Conservation (phyloP, 2,888 invertebrate genomes). For the Euzetes globulus region DNA sequence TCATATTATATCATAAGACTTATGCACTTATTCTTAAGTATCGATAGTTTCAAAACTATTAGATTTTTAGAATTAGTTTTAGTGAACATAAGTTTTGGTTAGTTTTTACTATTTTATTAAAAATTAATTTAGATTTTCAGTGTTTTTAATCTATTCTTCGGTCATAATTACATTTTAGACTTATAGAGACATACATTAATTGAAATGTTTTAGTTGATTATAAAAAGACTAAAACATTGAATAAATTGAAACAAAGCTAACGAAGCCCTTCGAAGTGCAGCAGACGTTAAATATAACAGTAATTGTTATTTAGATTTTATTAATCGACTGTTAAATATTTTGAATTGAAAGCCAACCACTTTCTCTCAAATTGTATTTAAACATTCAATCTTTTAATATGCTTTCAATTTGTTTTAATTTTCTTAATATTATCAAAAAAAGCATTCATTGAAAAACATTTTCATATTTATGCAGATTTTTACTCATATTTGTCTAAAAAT, state of each 20-base stretch:
- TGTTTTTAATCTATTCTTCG: neutral
- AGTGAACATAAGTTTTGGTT: neutral
- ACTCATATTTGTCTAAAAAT: neutral
- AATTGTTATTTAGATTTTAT: conserved; percentile 8
- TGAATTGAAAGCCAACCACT: neutral
- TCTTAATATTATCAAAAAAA: neutral
- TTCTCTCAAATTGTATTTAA: neutral
- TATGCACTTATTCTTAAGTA: neutral
- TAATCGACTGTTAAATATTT: neutral
- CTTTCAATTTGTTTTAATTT: neutral
- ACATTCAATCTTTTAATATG: no score
- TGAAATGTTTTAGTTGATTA: neutral
- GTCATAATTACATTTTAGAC: neutral
- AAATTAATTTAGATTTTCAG: neutral
- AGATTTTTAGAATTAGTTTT: neutral
- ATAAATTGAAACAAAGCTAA: conserved; percentile 24
- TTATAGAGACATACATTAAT: neutral
- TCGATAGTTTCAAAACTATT: neutral
- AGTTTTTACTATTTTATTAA: neutral
- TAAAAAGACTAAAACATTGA: conserved; percentile 6
- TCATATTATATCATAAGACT: neutral
- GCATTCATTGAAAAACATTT: neutral
- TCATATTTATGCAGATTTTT: conserved; percentile 17
- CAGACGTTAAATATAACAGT: neutral
- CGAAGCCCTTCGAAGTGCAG: conserved; percentile 31